These are phyloP conservation scores for Aspiorhynchus laticeps DNA, from an alignment of 2,113 vertebrate genomes.

Conservation along the genomic window DNA sequence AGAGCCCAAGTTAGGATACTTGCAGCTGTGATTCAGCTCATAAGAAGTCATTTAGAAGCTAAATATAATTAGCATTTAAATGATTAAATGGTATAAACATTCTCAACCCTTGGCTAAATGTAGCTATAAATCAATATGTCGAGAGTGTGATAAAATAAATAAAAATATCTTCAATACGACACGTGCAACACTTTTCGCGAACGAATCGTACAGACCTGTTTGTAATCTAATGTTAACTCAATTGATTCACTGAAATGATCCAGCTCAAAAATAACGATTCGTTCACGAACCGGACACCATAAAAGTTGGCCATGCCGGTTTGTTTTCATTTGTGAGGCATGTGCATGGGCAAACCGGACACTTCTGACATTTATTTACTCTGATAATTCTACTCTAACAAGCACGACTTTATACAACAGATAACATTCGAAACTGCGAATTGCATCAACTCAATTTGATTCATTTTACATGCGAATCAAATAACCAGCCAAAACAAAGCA, in stretches of 20 bases:
- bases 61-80: not conserved
- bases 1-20: not conserved
- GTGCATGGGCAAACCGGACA: not conserved
- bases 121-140: no score
- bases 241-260: not conserved
- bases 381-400: not conserved
- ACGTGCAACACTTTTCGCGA: not conserved
- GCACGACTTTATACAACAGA: not conserved
- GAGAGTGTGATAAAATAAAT: not conserved
- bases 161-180: no score
- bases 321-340: conserved; percentile 20
- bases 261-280: conserved; percentile 5
- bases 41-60: no score
- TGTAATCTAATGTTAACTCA: not conserved
- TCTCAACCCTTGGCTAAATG: not conserved
- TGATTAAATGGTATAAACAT: not conserved
- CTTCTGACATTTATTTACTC: not conserved
- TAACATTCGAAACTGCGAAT: not conserved
- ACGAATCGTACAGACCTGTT: not conserved
- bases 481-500: not conserved
- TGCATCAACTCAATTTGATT: not conserved
- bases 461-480: not conserved
- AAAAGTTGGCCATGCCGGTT: conserved; percentile 22
- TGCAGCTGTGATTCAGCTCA: not conserved
- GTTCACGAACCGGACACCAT: not conserved